These are phyloP conservation scores for Drosophila recens DNA, from an alignment of 2,888 invertebrate species.

Conservation along the genomic window DNA sequence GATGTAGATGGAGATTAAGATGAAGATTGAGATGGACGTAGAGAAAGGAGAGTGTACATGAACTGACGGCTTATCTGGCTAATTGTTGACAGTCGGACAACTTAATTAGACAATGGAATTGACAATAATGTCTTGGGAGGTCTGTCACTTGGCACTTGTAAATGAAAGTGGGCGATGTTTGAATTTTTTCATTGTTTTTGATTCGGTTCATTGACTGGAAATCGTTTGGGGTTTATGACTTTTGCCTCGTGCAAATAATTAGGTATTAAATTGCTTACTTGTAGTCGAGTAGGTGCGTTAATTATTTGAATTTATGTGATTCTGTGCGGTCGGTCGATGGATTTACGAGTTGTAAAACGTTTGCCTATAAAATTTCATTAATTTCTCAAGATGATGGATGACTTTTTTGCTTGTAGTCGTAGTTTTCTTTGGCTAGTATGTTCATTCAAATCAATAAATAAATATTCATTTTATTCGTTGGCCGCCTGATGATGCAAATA, in stretches of 20 bases:
- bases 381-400: constrained; percentile 70
- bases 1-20: constrained; percentile 27
- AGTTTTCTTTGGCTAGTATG: constrained; percentile 36
- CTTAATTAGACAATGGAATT: constrained; percentile 62
- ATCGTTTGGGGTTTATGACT: constrained; percentile 9
- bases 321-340: constrained; percentile 40
- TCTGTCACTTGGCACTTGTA: constrained; percentile 28
- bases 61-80: constrained; percentile 55
- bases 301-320: constrained; percentile 63
- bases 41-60: constrained; percentile 5
- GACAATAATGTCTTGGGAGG: constrained; percentile 29
- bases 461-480: constrained; percentile 38
- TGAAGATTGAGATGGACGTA: constrained; percentile 13
- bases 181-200: constrained; percentile 38
- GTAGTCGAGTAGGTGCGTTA: constrained; percentile 37
- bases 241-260: constrained; percentile 58
- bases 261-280: constrained; percentile 29
- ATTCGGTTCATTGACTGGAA: constrained; percentile 57
- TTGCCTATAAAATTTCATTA: constrained; percentile 59
- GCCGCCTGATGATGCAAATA: constrained; percentile 53
- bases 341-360: constrained; percentile 68
- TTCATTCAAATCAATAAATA: constrained; percentile 66
- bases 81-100: constrained; percentile 70
- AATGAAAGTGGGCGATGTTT: constrained; percentile 29
- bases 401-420: constrained; percentile 14